Percentiles rank a stretch among this genome's conserved stretches.
These are phyloP conservation scores for Drosophila paramelanica DNA, from an alignment of 2,888 invertebrate genomes.

Conservation along the genomic window DNA sequence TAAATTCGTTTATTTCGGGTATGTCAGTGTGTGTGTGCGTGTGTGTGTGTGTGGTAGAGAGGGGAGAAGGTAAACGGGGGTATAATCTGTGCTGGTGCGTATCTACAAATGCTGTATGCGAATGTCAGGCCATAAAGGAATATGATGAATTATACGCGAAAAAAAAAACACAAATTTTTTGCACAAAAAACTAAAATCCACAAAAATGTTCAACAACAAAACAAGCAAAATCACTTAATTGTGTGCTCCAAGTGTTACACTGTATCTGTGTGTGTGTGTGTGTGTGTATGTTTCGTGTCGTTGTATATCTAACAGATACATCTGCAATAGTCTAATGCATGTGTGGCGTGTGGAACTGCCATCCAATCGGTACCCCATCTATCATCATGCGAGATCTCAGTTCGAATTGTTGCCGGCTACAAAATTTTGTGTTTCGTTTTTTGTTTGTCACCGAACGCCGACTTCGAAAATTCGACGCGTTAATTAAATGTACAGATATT, in stretches of 20 bases:
- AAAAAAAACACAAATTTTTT: conserved; percentile 49
- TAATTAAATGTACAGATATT: conserved; percentile 76
- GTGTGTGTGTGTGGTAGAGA: conserved; percentile 4
- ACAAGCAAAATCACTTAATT: conserved; percentile 77
- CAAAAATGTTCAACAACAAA: conserved; percentile 69
- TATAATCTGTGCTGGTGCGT: conserved; percentile 61
- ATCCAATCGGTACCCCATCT: conserved; percentile 51
- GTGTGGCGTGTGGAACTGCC: conserved; percentile 61
- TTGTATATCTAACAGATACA: conserved; percentile 61
- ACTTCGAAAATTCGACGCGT: conserved; percentile 47
- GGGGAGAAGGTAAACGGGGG: conserved; percentile 6
- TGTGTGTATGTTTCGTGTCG: conserved; percentile 18
- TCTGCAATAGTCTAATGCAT: conserved; percentile 63
- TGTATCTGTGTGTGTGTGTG: conserved; percentile 16
- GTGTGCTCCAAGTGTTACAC: conserved; percentile 58
- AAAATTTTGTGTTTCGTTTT: conserved; percentile 31
- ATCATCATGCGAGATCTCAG: conserved; percentile 52
- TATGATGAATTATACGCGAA: conserved; percentile 72
- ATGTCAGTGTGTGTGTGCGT: conserved; percentile 14
- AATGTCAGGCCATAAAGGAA: conserved; percentile 73
- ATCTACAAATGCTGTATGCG: conserved; percentile 70
- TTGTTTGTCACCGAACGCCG: conserved; percentile 52
- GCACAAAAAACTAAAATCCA: conserved; percentile 69
- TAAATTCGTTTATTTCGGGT: conserved; percentile 72
- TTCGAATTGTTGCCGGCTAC: conserved; percentile 42